These are phyloP conservation scores for Tricholaema leucomelas DNA, from an alignment of 2,113 vertebrate genomes.

Conservation along the genomic window DNA sequence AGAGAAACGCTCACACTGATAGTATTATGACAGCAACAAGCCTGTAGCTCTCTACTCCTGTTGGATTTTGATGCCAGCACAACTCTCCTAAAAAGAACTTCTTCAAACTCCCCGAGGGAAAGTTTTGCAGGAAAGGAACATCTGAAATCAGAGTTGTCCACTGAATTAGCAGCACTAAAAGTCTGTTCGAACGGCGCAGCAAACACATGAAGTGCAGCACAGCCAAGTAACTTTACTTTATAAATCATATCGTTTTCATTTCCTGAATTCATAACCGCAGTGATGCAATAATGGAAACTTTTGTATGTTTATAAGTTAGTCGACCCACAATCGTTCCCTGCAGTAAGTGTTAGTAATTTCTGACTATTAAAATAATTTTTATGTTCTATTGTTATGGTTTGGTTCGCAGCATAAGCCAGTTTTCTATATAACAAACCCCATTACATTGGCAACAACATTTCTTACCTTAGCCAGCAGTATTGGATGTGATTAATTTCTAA, in stretches of 20 bases:
- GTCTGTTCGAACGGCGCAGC: background rate
- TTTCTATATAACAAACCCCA: background rate
- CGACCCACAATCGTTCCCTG: background rate
- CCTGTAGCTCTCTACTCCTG: slow-evolving; percentile 9
- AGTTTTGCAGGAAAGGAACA: slow-evolving; percentile 20
- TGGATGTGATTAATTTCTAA: slow-evolving; percentile 46
- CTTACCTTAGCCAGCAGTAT: slow-evolving; percentile 24
- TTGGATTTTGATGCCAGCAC: slow-evolving; percentile 30
- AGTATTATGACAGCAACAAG: slow-evolving; percentile 56
- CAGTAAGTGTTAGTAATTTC: slow-evolving; percentile 51
- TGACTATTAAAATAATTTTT: slow-evolving; percentile 52
- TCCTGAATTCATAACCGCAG: slow-evolving; percentile 58
- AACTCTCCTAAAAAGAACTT: slow-evolving; percentile 20
- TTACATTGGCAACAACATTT: slow-evolving; percentile 41
- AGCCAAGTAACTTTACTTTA: slow-evolving; percentile 54
- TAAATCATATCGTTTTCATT: slow-evolving; percentile 54
- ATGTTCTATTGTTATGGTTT: slow-evolving; percentile 26
- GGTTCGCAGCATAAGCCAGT: background rate
- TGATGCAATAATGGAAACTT: slow-evolving; percentile 64
- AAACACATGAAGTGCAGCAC: slow-evolving; percentile 7
- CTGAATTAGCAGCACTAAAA: slow-evolving; percentile 30
- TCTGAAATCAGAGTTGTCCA: slow-evolving; percentile 30
- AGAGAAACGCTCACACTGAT: slow-evolving; percentile 15
- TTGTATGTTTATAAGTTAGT: slow-evolving; percentile 57
- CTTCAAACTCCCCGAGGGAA: slow-evolving; percentile 3